Base-by-base conservation (phyloP, 2,888 invertebrate species). In the Meghimatium bilineatum region DNA sequence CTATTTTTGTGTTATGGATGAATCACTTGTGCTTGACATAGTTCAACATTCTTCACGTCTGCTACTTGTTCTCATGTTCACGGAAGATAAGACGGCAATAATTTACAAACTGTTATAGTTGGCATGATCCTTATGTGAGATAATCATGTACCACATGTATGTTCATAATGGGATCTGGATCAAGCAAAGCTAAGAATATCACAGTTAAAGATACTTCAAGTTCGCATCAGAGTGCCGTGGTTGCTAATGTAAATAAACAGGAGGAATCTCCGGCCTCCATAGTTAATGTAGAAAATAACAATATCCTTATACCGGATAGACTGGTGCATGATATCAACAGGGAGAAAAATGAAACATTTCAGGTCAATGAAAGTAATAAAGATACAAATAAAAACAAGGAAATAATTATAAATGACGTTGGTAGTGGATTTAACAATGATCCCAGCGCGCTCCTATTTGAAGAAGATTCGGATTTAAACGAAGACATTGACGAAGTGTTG, bases 201-300 rank as follows among this genome's bases (percentile, higher is more conserved):
- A 29, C 34, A 36, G 63, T 49, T 79, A 77, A 12, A 32, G 49
- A 82, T n/a, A 56, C 26, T 32, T n/a, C 17, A 56, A 56, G 52
- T 44, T n/a, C 56, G 29, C 10, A 26, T 1, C 1, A 63, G 26
- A 38, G 12, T 2, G 56, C 71, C 20, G 60, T 79, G 79, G 87
- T 87, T 87, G 86, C 87, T 87, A 87, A 86, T 85, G 86, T 85
- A 86, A 87, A 86, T 85, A 87, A 82, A 80, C 72, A 29, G 20
- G 38, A 79, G 20, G 38, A 79, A 32, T 29, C 20, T 17, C 8
- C 20, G 12, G 32, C 17, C 20, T 49, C 29, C 20, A 74, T 29
- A 17, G 1, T 12, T 6, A 60, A 60, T 38, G n/a, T 26, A 63
- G 23, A 17, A 49, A 56, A 66, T 32, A 69, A 75, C 52, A 60